These are phyloP conservation scores for Pipra filicauda DNA, from an alignment of 2,113 vertebrate species.

Conservation along the genomic window DNA sequence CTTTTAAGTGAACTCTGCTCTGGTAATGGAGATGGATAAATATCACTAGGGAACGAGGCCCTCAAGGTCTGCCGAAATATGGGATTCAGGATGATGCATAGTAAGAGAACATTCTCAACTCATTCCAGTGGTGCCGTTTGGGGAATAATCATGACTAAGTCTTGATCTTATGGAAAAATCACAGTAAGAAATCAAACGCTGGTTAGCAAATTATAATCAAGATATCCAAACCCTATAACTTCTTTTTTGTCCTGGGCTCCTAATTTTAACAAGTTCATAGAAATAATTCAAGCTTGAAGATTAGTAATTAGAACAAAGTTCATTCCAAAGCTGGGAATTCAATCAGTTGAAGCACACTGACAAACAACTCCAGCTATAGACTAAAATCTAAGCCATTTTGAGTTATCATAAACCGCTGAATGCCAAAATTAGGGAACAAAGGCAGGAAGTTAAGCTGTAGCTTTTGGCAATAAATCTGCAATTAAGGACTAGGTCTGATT, in stretches of 20 bases:
- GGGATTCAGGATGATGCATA: background rate
- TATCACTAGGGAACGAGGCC: background rate
- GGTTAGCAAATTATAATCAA: background rate
- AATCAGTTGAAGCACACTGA: background rate
- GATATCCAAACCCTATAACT: background rate
- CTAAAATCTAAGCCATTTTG: constrained; percentile 39
- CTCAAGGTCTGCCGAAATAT: background rate
- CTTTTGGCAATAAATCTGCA: constrained; percentile 63
- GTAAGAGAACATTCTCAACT: background rate
- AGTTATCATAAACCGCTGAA: constrained; percentile 12
- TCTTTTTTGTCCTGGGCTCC: background rate
- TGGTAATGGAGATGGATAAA: background rate
- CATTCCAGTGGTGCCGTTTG: background rate
- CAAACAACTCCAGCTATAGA: constrained; percentile 31
- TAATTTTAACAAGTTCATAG: background rate
- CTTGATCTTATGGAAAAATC: background rate
- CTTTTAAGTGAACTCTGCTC: background rate
- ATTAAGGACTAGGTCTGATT: constrained; percentile 47
- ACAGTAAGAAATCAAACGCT: background rate
- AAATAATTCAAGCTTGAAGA: background rate
- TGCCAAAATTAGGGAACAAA: constrained; percentile 61
- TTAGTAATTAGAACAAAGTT: background rate
- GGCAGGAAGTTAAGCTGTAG: constrained; percentile 62
- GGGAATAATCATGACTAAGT: background rate
- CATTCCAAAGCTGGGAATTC: background rate